phyloP scores from a whole-genome alignment of 2,888 invertebrate species.

The Plutella xylostella region DNA sequence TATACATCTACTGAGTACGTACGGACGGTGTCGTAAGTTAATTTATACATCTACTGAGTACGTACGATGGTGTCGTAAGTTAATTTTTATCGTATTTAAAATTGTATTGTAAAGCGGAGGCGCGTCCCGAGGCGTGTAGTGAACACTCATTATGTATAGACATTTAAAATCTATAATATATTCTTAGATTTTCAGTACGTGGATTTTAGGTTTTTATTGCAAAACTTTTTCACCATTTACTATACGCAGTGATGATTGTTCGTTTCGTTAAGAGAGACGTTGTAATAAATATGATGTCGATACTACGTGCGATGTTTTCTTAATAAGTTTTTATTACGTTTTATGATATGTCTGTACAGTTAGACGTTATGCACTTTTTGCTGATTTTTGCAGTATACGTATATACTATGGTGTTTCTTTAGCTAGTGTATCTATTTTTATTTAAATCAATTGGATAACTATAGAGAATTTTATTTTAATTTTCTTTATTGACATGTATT shows the following conservation, averaged over 20 bases:
- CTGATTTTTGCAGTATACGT: conserved; percentile 50
- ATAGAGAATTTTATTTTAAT: conserved; percentile 44
- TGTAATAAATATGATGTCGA: conserved; percentile 51
- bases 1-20: neutral
- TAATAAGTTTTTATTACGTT: conserved; percentile 39
- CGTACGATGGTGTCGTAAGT: conserved; percentile 5
- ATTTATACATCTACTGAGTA: neutral
- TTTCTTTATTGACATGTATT: conserved; percentile 50
- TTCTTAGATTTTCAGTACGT: conserved; percentile 67
- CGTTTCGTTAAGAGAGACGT: conserved; percentile 54
- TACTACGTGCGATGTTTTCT: conserved; percentile 38
- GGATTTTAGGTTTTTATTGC: conserved; percentile 64
- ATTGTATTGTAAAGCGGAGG: conserved; percentile 8
- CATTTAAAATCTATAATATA: conserved; percentile 68
- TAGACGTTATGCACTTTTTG: conserved; percentile 57
- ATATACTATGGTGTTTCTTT: conserved; percentile 54
- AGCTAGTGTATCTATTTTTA: conserved; percentile 55
- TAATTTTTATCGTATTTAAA: conserved; percentile 9
- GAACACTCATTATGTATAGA: conserved; percentile 67
- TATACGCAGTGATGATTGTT: conserved; percentile 55
- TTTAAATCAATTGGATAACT: conserved; percentile 63
- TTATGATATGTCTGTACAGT: conserved; percentile 64
- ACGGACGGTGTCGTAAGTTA: conserved; percentile 5
- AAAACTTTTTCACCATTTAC: conserved; percentile 60
- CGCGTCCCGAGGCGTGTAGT: conserved; percentile 34